These are phyloP conservation scores for Sinocyclocheilus anophthalmus DNA, from an alignment of 2,113 vertebrate species.

Conservation along the genomic window DNA sequence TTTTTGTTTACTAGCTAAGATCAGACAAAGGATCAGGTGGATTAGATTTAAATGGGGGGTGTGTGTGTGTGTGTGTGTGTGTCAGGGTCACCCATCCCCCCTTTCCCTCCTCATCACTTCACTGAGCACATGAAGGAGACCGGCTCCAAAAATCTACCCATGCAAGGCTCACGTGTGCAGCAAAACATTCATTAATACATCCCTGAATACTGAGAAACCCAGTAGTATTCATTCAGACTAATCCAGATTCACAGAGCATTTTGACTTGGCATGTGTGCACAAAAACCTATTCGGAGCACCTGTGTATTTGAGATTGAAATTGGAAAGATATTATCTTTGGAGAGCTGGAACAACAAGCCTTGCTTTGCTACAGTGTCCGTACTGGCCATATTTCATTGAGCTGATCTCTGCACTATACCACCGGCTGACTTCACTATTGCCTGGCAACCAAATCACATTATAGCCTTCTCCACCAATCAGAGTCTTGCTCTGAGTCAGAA, in stretches of 20 bases:
- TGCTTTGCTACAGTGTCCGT: constrained; percentile 47
- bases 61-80: constrained; percentile 39
- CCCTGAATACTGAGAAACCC: background rate
- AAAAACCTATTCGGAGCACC: background rate
- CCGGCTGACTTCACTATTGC: constrained; percentile 65
- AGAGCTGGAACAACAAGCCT: constrained; percentile 36
- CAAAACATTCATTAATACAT: constrained; percentile 5
- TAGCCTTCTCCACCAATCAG: constrained; percentile 53
- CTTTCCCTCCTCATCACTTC: constrained; percentile 28
- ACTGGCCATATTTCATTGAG: constrained; percentile 44
- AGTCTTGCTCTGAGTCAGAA: constrained; percentile 4
- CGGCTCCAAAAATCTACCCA: background rate
- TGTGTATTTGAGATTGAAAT: background rate
- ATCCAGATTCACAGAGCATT: background rate
- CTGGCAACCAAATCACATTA: constrained; percentile 66
- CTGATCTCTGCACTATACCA: constrained; percentile 62
- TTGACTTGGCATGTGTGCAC: background rate
- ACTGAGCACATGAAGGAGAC: constrained; percentile 33
- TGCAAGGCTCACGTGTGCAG: background rate
- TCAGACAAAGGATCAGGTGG: constrained; percentile 29
- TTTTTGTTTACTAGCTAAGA: constrained; percentile 29
- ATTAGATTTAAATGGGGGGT: constrained; percentile 3
- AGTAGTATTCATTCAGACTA: no score
- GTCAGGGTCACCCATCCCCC: constrained; percentile 21
- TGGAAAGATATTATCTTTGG: background rate